Base-by-base conservation (phyloP, 2,797 vertebrate genomes). In the Botia almorhae region DNA sequence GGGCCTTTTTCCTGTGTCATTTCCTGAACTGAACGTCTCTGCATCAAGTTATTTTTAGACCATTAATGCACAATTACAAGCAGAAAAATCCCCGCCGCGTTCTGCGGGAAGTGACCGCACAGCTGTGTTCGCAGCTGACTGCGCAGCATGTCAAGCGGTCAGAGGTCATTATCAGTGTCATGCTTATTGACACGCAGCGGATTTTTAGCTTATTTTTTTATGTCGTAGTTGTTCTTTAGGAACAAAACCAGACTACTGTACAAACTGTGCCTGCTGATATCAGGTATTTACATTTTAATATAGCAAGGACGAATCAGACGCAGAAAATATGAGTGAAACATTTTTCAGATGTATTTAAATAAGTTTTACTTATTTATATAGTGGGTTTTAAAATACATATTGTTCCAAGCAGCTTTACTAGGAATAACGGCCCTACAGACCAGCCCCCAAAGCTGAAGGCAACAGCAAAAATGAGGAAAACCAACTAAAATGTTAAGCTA, bases 21-120 rank as follows among this genome's bases (percentile, higher is more conserved):
- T 89, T 86, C 85, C 89, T 88, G 88, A 81, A 86, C 87, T 68
- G 85, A 82, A 89, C 79, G 81, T 88, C 69, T 81, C 70, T 61
- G 64, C 64, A 69, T 76, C 81, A 60, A 21, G 53, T 36, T 81
- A 39, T 36, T 67, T 78, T 14, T 67, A 48, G 77, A 73, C 74
- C 68, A 74, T 86, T 46, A 46, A 10, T 10, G 43, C 43, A 46
- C 43, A 46, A 46, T 46, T 74, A 81, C 56, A 19, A 26, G 8
- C 16, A 80, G 70, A 58, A 21, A 51, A 21, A 74, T 11, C 26
- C 23, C 75, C 76, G 76, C 68, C 46, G 60, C 4, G 7, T 8
- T 14, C 21, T 13, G 63, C 17, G 69, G 76, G 53, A 81, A 82
- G 73, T 74, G 70, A 58, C 16, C 13, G 0, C n/a, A 48, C 65